A percentile compares a stretch with the other conserved stretches of the same genome.
Conservation (phyloP, 2,113 vertebrate species). For the Macroglossus sobrinus region DNA sequence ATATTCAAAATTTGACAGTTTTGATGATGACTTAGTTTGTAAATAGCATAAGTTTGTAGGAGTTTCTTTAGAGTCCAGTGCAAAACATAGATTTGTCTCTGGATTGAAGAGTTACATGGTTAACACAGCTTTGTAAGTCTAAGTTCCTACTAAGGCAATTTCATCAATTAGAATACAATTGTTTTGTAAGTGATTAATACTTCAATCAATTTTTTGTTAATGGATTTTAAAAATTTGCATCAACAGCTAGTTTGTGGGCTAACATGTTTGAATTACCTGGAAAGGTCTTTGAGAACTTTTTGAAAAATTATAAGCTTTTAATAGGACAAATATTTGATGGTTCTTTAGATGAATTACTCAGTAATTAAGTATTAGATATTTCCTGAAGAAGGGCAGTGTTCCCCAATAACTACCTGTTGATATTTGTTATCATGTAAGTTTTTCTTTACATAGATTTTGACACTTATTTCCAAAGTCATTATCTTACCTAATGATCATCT, state of each 20-base stretch:
- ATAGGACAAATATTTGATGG: not conserved
- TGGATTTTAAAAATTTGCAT: not conserved
- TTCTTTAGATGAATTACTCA: not conserved
- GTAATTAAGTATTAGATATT: conserved; percentile 7
- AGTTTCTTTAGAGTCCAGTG: not conserved
- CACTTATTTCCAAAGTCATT: conserved; percentile 8
- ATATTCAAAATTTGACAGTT: not conserved
- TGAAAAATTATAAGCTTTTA: conserved; percentile 10
- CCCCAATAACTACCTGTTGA: not conserved
- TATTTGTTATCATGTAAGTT: conserved; percentile 16
- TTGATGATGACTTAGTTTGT: not conserved
- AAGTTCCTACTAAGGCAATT: conserved; percentile 10
- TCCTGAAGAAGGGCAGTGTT: not conserved
- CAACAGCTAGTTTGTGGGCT: not conserved
- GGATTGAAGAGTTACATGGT: not conserved
- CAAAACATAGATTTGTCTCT: not conserved
- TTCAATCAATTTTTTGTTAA: not conserved
- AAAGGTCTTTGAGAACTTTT: not conserved
- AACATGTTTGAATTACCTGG: not conserved
- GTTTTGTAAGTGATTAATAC: not conserved
- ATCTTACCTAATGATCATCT: not conserved
- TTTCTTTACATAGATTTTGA: not conserved
- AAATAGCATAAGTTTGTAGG: not conserved
- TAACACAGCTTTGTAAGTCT: conserved; percentile 19
- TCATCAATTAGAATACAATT: not conserved